Conservation (phyloP, 2,797 vertebrate genomes). For the Vipera latastei region DNA sequence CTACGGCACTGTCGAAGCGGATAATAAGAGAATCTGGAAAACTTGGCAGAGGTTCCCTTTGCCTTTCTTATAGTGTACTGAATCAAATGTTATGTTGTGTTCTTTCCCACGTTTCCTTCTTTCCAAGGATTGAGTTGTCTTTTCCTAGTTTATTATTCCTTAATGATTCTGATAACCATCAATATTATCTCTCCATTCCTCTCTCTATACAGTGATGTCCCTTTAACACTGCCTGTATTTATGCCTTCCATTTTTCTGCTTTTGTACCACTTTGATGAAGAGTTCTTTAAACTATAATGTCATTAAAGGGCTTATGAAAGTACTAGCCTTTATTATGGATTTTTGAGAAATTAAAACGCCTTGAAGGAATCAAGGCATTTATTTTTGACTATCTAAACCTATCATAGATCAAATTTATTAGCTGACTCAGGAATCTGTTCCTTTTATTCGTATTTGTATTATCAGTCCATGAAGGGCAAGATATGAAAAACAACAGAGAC, state of each 20-base stretch:
- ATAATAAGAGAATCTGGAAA: background rate
- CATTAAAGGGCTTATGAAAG: background rate
- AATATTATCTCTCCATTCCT: background rate
- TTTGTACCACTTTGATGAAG: background rate
- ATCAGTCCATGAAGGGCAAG: background rate
- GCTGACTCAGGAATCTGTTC: background rate
- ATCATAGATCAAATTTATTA: background rate
- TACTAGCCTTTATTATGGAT: background rate
- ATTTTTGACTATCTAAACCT: background rate
- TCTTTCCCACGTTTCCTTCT: background rate
- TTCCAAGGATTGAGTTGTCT: background rate
- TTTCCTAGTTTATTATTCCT: background rate
- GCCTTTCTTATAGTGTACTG: background rate
- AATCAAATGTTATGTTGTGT: background rate
- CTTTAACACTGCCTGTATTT: background rate
- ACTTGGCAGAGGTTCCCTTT: background rate
- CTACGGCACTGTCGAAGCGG: background rate
- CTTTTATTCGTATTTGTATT: background rate
- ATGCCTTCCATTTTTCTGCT: background rate
- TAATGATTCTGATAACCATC: background rate
- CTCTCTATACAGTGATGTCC: background rate
- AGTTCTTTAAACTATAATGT: background rate
- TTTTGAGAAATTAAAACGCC: background rate
- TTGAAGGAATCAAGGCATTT: background rate
- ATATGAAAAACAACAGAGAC: slow-evolving; percentile 41